A percentile compares a stretch with the other conserved stretches of the same genome.
Conservation (phyloP, 2,797 vertebrate species). For the Okamejei kenojei region DNA sequence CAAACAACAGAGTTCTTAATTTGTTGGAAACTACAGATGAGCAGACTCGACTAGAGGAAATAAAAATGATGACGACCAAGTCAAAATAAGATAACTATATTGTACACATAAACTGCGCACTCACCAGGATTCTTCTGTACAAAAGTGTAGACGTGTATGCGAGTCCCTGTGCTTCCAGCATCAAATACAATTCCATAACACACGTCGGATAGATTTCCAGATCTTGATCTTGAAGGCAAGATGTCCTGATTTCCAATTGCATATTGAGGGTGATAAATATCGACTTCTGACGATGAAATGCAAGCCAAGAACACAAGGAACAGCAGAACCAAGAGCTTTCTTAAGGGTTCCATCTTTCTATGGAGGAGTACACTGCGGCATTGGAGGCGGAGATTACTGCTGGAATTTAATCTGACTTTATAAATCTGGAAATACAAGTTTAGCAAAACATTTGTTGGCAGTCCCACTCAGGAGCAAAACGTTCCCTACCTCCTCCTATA, state of each 20-base stretch:
- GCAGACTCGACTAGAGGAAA: background rate
- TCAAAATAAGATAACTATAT: background rate
- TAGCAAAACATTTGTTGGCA: background rate
- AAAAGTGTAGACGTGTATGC: conserved; percentile 95
- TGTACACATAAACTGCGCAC: conserved; percentile 39
- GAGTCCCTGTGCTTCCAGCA: conserved; percentile 91
- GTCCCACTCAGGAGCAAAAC: background rate
- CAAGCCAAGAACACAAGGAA: conserved; percentile 61
- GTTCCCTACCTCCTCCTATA: background rate
- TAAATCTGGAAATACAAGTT: background rate
- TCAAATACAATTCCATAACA: conserved; percentile 97
- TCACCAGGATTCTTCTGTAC: conserved; percentile 83
- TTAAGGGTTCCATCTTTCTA: conserved; percentile 56
- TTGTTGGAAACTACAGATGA: background rate
- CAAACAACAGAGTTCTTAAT: too few species aligned
- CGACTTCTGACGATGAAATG: conserved; percentile 60
- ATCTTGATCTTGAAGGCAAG: conserved; percentile 57
- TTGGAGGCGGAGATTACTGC: background rate
- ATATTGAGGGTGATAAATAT: conserved; percentile 48
- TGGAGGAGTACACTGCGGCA: conserved; percentile 39
- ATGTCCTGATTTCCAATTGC: conserved; percentile 55
- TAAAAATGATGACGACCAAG: background rate
- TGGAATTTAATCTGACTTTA: background rate
- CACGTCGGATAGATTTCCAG: conserved; percentile 57
- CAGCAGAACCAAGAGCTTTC: conserved; percentile 52